These are phyloP conservation scores for Cyclophora punctaria DNA, from an alignment of 2,888 invertebrate species.

Conservation along the genomic window DNA sequence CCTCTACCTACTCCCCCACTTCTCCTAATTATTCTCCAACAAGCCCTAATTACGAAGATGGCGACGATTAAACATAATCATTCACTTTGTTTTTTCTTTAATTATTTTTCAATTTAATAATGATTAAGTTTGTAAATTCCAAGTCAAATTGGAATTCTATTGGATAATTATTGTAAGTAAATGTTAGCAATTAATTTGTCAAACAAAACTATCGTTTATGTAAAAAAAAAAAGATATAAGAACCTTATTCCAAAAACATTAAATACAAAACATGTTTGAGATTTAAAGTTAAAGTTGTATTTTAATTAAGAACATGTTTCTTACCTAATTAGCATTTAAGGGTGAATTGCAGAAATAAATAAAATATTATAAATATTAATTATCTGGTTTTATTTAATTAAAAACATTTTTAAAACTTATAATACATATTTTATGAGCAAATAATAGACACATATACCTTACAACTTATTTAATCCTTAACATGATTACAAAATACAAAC, in stretches of 20 bases:
- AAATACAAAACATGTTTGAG: too few species aligned
- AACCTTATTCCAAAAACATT: too few species aligned
- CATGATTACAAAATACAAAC: conserved; percentile 45
- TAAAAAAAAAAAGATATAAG: too few species aligned
- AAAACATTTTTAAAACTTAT: not conserved
- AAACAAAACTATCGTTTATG: too few species aligned
- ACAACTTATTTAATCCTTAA: conserved; percentile 16
- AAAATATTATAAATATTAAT: too few species aligned
- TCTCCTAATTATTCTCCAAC: conserved; percentile 75
- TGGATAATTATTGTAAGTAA: too few species aligned
- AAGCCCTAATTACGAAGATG: conserved; percentile 78
- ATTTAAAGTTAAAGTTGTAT: too few species aligned
- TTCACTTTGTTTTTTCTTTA: conserved; percentile 1
- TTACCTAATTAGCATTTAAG: too few species aligned
- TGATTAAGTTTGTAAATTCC: not conserved
- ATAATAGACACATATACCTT: conserved; percentile 6
- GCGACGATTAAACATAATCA: conserved; percentile 55
- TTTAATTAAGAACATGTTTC: too few species aligned
- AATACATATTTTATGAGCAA: not conserved
- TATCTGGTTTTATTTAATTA: too few species aligned
- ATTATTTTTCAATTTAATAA: not conserved
- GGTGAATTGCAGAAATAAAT: too few species aligned
- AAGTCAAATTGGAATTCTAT: not conserved
- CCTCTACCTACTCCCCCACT: conserved; percentile 60
- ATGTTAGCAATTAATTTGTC: too few species aligned